A percentile compares a stretch with the other conserved stretches of the same genome.
Evolutionary conservation across 1,140 invertebrate genomes (phyloP).

Genomic region (Chlorops oryzae): DNA sequence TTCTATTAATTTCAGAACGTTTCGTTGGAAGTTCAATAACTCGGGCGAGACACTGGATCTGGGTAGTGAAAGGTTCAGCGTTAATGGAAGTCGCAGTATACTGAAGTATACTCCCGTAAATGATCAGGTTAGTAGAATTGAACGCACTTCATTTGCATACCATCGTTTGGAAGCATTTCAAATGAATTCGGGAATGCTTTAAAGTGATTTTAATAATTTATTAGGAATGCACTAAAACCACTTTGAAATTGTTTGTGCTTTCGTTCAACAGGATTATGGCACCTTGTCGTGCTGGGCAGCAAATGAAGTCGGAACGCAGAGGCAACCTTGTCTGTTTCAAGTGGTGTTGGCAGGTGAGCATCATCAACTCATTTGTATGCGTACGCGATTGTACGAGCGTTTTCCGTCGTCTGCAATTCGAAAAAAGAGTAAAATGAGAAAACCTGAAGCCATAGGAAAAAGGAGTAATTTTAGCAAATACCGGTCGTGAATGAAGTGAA

Average conservation of each 20-base stretch:
- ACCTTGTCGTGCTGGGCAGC: constrained; percentile 71
- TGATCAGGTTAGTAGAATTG: constrained; percentile 51
- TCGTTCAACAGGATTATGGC: constrained; percentile 57
- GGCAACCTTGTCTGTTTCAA: constrained; percentile 72
- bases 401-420: too few relatives aligned
- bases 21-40: constrained; percentile 89
- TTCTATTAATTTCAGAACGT: constrained; percentile 50
- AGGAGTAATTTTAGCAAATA: too few relatives aligned
- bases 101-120: constrained; percentile 66
- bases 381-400: too few relatives aligned
- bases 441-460: too few relatives aligned
- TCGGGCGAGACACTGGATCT: constrained; percentile 76
- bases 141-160: too few relatives aligned
- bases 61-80: constrained; percentile 63
- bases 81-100: constrained; percentile 61
- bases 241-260: not conserved
- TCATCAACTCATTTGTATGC: too few relatives aligned
- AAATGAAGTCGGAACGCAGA: constrained; percentile 68
- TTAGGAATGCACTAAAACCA: too few relatives aligned
- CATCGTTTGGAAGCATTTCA: too few relatives aligned
- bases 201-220: too few relatives aligned
- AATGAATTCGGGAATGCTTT: too few relatives aligned
- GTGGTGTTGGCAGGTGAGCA: constrained; percentile 65
- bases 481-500: too few relatives aligned
- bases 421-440: too few relatives aligned